Base-by-base conservation (phyloP, 2,888 invertebrate genomes). In the Catocala fraxini region DNA sequence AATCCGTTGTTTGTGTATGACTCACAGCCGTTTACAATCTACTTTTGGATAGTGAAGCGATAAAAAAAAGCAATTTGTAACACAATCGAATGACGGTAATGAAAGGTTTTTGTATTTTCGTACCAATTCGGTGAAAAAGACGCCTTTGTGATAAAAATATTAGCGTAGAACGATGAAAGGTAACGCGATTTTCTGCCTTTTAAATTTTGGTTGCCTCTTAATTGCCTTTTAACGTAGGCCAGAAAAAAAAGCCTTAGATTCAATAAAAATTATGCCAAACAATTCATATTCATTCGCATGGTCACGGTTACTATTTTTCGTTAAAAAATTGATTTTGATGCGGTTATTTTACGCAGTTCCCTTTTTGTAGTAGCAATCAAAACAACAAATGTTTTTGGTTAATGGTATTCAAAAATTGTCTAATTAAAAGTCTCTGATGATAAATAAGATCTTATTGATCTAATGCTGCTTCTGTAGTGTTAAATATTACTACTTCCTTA, bases 21-120 rank as follows among this genome's bases (percentile, higher is more conserved):
- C 48, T 74, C 74, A 74, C 56, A 46, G 52, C 13, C 42, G 60
- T 65, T 56, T 58, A 64, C 53, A 61, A 63, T 65, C 63, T 59
- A 71, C 65, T 59, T 71, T 77, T 55, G 34, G 55, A 49, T 52
- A 56, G 52, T 13, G 6, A 10, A 49, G 43, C 68, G 56, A 72
- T 75, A 71, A 74, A 74, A 63, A n/a, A 64, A 71, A 64, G 59
- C 58, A 56, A 71, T 75, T 75, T 61, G 56, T 56, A 64, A 42
- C 48, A 65, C 64, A 71, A 69, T 70, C 59, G 56, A 65, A 48
- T 54, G 47, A 53, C 45, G 55, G 35, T 60, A 71, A 69, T 68
- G 56, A 56, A 59, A 70, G 56, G 51, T 71, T 73, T 25, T 80
- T 66, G 54, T 70, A 53, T 62, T 51, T 68, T 59, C 63, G 47